Evolutionary conservation across 2,888 invertebrate species (phyloP).

Genomic region (Cotesia congregata): DNA sequence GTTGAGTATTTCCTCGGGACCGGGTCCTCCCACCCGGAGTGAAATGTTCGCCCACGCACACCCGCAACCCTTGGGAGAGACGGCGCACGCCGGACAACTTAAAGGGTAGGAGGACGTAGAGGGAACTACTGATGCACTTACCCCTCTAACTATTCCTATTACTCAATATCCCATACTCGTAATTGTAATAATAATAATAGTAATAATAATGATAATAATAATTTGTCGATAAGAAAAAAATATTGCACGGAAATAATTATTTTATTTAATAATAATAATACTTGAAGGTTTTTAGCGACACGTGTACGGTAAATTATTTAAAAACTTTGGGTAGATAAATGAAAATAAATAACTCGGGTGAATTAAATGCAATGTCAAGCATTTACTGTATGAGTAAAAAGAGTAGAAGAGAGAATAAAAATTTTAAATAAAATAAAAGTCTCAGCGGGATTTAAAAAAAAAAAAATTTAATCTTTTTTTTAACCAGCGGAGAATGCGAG

Average conservation of each 20-base stretch:
- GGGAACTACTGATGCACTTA: constrained; percentile 47
- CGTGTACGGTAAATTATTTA: constrained; percentile 1
- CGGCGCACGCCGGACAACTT: constrained; percentile 29
- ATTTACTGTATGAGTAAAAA: neutral
- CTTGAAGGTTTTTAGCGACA: neutral
- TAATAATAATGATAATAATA: neutral
- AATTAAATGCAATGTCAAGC: neutral
- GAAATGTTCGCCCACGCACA: constrained; percentile 41
- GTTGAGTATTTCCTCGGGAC: constrained; percentile 49
- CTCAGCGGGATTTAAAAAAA: neutral
- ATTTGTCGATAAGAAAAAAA: neutral
- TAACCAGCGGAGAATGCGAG: constrained; percentile 8
- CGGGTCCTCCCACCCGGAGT: constrained; percentile 39
- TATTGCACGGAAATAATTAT: neutral
- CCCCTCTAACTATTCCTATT: constrained; percentile 38
- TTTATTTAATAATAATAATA: neutral
- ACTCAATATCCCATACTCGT: neutral
- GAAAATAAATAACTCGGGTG: neutral
- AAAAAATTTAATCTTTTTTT: neutral
- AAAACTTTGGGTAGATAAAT: neutral
- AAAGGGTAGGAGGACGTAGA: constrained; percentile 16
- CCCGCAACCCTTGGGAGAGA: constrained; percentile 34
- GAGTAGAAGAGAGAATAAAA: neutral
- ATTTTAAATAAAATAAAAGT: neutral
- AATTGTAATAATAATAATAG: neutral